phyloP scores from a whole-genome alignment of 2,888 invertebrate species.

The Oeneis ivallda region DNA sequence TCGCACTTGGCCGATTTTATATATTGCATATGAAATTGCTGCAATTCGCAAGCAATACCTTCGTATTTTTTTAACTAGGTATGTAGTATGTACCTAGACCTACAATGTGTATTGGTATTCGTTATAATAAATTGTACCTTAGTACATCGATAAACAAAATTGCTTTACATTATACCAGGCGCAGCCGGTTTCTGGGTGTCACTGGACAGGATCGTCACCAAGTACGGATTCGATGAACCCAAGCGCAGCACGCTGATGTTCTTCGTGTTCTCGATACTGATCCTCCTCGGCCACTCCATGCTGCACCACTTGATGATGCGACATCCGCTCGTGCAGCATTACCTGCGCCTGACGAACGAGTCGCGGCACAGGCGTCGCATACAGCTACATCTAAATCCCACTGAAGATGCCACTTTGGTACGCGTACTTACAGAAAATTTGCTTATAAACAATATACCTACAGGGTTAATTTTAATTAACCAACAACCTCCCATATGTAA shows the following conservation, averaged over 20 bases:
- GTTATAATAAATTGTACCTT: too few relatives aligned
- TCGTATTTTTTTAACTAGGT: too few relatives aligned
- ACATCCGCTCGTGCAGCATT: constrained; percentile 91
- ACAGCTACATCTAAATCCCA: constrained; percentile 89
- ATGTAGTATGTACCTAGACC: too few relatives aligned
- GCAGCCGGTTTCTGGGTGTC: constrained; percentile 94
- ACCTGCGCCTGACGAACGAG: constrained; percentile 87
- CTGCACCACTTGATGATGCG: constrained; percentile 89
- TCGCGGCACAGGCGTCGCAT: constrained; percentile 89
- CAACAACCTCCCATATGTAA: too few relatives aligned
- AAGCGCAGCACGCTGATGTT: constrained; percentile 92
- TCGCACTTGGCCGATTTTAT: too few relatives aligned
- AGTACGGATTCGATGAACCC: constrained; percentile 88
- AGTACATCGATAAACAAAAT: background rate
- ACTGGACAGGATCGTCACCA: constrained; percentile 91
- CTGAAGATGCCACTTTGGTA: constrained; percentile 92
- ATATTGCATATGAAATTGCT: too few relatives aligned
- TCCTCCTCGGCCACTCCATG: constrained; percentile 88
- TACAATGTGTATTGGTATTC: too few relatives aligned
- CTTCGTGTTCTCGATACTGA: constrained; percentile 89
- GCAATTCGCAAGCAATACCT: too few relatives aligned
- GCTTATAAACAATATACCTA: too few relatives aligned
- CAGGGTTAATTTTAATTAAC: too few relatives aligned
- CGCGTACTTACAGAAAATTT: constrained; percentile 36
- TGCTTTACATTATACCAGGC: constrained; percentile 70